phyloP scores from a whole-genome alignment of 2,113 vertebrate genomes.

The Caranx ignobilis region DNA sequence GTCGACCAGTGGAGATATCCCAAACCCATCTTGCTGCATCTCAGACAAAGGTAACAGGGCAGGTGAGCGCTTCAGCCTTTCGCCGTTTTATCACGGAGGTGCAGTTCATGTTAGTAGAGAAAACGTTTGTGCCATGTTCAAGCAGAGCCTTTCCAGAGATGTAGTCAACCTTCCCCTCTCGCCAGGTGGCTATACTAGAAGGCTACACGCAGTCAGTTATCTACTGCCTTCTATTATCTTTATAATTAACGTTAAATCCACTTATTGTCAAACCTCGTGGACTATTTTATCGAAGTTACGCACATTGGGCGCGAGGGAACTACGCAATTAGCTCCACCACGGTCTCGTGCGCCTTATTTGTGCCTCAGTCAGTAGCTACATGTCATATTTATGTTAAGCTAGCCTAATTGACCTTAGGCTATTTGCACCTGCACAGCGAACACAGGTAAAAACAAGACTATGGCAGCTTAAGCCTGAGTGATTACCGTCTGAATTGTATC shows the following conservation, averaged over 20 bases:
- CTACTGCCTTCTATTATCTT: background rate
- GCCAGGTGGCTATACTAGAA: slow-evolving; percentile 26
- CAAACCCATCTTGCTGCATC: slow-evolving; percentile 25
- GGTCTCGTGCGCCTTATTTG: background rate
- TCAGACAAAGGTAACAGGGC: slow-evolving; percentile 46
- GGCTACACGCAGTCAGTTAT: background rate
- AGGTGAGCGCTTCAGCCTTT: slow-evolving; percentile 54
- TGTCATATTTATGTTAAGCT: background rate
- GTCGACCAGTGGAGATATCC: slow-evolving; percentile 2
- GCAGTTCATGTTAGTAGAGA: background rate
- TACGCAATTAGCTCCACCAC: background rate
- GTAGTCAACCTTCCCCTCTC: slow-evolving; percentile 11
- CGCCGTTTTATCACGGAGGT: background rate
- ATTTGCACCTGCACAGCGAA: slow-evolving; percentile 1
- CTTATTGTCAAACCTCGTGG: no score
- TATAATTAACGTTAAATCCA: background rate
- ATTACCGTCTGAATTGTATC: background rate
- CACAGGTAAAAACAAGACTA: background rate
- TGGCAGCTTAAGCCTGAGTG: background rate
- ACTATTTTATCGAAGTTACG: background rate
- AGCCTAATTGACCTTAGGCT: slow-evolving; percentile 17
- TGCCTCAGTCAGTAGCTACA: background rate
- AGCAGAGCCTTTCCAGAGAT: background rate
- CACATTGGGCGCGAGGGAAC: background rate
- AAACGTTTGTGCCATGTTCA: background rate